These are phyloP conservation scores for Clamator glandarius DNA, from an alignment of 2,797 vertebrate species.

Conservation along the genomic window DNA sequence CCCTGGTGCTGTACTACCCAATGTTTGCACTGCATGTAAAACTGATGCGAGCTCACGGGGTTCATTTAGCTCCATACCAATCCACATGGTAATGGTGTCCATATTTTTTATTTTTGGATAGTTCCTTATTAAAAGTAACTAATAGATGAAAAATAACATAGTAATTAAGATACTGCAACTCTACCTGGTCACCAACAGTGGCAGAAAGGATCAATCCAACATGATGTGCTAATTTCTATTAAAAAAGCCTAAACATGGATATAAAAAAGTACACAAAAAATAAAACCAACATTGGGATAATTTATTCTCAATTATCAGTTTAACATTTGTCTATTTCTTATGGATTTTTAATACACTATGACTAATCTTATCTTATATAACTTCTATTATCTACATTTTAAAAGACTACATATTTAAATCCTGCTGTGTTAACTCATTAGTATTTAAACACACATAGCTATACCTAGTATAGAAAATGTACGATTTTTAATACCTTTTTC, in stretches of 20 bases:
- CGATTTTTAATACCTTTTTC: background rate
- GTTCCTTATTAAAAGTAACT: background rate
- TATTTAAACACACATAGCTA: background rate
- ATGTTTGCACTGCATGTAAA: background rate
- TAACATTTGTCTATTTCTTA: background rate
- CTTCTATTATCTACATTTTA: background rate
- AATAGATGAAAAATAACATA: background rate
- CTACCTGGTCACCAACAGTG: background rate
- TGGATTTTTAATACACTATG: background rate
- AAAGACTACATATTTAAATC: background rate
- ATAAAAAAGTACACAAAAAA: background rate
- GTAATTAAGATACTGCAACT: background rate
- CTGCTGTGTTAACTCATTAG: background rate
- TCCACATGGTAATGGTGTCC: accelerated
- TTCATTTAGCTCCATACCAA: background rate
- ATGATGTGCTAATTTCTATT: background rate
- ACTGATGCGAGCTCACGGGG: accelerated
- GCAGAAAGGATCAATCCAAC: background rate
- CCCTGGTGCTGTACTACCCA: background rate
- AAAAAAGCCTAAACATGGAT: background rate
- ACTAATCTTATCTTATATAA: background rate
- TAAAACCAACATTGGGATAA: background rate
- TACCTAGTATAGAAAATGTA: background rate
- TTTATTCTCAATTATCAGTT: background rate
- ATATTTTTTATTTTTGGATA: background rate